phyloP scores from a whole-genome alignment of 2,113 vertebrate genomes.

The Macquaria australasica region DNA sequence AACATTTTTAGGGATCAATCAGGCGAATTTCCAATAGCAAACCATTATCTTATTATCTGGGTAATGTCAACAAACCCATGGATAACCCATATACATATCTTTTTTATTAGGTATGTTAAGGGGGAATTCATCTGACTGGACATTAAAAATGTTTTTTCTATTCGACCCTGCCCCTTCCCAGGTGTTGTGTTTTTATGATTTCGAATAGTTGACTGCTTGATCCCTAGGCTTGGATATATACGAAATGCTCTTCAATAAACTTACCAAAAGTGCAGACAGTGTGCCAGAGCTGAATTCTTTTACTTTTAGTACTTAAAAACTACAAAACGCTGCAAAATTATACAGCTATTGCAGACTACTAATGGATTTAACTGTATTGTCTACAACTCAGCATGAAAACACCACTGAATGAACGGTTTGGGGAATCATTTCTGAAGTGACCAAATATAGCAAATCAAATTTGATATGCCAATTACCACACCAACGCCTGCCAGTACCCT shows the following conservation, averaged over 20 bases:
- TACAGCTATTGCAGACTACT: neutral
- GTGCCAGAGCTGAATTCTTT: neutral
- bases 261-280: neutral
- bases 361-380: neutral
- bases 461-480: constrained; percentile 12
- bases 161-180: no score
- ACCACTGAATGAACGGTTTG: neutral
- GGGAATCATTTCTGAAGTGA: constrained; percentile 1
- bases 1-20: neutral
- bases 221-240: no score
- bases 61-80: no score
- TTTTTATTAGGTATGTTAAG: no score
- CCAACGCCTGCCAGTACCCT: constrained; percentile 19
- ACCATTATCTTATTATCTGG: no score
- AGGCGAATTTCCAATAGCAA: no score
- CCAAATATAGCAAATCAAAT: constrained; percentile 36
- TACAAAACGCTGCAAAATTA: neutral
- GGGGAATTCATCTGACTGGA: no score
- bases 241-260: neutral
- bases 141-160: no score
- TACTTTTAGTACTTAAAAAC: neutral
- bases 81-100: no score
- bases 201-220: no score
- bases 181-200: no score
- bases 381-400: neutral